Evolutionary conservation across 2,797 vertebrate genomes (phyloP), one percentile per base, ranked within the genome.

Genomic region (Sebastolobus alascanus): DNA sequence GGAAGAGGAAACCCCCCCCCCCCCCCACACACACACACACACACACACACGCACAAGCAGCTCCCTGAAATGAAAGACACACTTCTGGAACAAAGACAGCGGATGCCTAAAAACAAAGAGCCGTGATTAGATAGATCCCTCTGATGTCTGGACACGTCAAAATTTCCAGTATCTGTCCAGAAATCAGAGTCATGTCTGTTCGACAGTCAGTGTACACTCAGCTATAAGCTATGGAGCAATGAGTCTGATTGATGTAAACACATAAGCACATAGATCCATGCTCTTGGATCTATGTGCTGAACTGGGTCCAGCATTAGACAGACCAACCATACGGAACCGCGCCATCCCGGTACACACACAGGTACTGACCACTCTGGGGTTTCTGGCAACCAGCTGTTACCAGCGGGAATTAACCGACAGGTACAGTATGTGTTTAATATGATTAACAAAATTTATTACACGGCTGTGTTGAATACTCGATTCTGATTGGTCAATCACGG

Each of bases 41-140:
- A 61, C 75, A 29, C 80, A 80, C n/a, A 73, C 63, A 64, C 9
- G 82, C 85, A 85, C 78, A 85, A 81, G 74, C 73, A 80, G 86
- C 54, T 79, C 60, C 54, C 55, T 80, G 59, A 84, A 92, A 89
- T 87, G 75, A 93, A 80, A 90, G 79, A 82, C 60, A 85, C 78
- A 66, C 63, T 77, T 79, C 60, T 83, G 40, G 79, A 86, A 84
- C 68, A 91, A 87, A 91, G 73, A 79, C 55, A 64, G 35, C 67
- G 73, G 67, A 77, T 66, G 74, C 13, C 46, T 71, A 81, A 65
- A 65, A 63, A 89, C 82, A 92, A 80, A 87, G 70, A 71, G 56
- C 58, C 31, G 4, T 89, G 83, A 91, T 90, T 88, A 86, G 78
- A 78, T 7, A 38, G 77, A 77, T 13, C 37, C 22, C 55, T 78